A percentile compares a stretch with the other conserved stretches of the same genome.
phyloP scores from a whole-genome alignment of 2,797 vertebrate genomes.

The Allobates femoralis region DNA sequence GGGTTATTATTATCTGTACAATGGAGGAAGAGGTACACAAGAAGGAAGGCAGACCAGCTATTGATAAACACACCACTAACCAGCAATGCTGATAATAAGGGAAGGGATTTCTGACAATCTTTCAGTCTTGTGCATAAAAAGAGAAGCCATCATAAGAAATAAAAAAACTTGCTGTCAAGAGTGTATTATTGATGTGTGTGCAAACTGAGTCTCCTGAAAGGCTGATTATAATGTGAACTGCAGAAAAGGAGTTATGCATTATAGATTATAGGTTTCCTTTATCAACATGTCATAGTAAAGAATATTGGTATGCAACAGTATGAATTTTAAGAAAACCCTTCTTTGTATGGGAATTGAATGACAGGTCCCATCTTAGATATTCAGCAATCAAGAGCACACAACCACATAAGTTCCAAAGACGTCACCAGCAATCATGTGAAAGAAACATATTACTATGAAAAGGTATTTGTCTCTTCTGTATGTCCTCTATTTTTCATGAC shows the following conservation, averaged over 20 bases:
- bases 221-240: constrained; percentile 20
- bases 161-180: background rate
- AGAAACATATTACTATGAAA: background rate
- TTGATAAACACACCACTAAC: background rate
- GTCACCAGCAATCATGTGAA: background rate
- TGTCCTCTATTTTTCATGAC: no score
- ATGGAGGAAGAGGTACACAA: background rate
- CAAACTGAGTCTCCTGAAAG: background rate
- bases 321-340: background rate
- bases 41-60: background rate
- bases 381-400: background rate
- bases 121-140: background rate
- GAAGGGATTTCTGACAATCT: background rate
- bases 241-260: background rate
- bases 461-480: no score
- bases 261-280: constrained; percentile 1
- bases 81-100: background rate
- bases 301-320: background rate
- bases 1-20: no score
- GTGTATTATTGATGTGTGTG: background rate
- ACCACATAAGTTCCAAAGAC: background rate
- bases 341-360: background rate
- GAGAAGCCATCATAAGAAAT: background rate
- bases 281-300: background rate
- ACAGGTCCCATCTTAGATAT: background rate